Conservation (phyloP, 2,888 invertebrate genomes). For the Aporophyla lueneburgensis region DNA sequence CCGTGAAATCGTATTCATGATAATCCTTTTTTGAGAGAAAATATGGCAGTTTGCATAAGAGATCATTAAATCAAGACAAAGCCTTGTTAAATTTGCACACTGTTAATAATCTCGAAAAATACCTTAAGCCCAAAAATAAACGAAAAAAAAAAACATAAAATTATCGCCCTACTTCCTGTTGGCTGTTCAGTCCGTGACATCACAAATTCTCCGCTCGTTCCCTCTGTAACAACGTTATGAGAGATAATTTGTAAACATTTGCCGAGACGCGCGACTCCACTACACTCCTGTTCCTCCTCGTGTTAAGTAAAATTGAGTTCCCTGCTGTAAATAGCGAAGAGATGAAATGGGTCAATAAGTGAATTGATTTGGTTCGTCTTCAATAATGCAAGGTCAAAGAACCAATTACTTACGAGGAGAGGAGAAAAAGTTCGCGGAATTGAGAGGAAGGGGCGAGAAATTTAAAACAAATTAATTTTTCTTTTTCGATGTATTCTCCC, state of each 20-base stretch:
- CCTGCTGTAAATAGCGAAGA: slow-evolving; percentile 12
- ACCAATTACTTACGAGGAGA: too few species aligned
- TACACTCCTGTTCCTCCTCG: slow-evolving; percentile 11
- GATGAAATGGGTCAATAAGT: slow-evolving; percentile 26
- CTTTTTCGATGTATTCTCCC: too few species aligned
- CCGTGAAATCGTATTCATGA: background rate
- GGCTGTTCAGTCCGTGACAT: slow-evolving; percentile 40
- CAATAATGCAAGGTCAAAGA: background rate
- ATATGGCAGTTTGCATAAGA: background rate
- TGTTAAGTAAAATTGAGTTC: slow-evolving; percentile 34
- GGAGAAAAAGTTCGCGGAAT: too few species aligned
- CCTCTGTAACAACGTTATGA: slow-evolving; percentile 50
- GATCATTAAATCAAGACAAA: background rate
- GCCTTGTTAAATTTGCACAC: background rate
- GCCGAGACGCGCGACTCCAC: slow-evolving; percentile 29
- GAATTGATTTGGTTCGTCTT: slow-evolving; percentile 8
- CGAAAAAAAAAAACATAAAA: slow-evolving; percentile 26
- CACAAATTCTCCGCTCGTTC: slow-evolving; percentile 48
- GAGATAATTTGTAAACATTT: slow-evolving; percentile 65
- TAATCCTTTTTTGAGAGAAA: background rate
- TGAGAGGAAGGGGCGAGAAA: too few species aligned
- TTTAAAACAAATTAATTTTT: too few species aligned
- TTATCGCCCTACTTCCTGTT: slow-evolving; percentile 9
- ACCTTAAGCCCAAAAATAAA: slow-evolving; percentile 20
- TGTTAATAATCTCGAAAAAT: slow-evolving; percentile 4